These are phyloP conservation scores for Apostichopus leukothele DNA, from an alignment of 53 echinoderm and acorn worm genomes.

Conservation along the genomic window DNA sequence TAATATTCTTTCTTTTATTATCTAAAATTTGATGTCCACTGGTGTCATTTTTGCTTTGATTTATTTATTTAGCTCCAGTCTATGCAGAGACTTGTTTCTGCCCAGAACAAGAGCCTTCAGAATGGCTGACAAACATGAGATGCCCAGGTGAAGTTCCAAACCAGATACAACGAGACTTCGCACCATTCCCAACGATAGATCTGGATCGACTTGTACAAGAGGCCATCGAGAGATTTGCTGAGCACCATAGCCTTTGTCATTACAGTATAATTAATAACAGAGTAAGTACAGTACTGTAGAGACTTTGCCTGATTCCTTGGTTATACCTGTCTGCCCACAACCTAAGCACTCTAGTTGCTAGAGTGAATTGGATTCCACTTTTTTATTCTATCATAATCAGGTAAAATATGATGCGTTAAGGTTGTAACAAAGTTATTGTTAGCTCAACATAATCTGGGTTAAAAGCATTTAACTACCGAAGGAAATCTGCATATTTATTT, in stretches of 20 bases:
- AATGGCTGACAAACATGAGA: constrained; percentile 68
- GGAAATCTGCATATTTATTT: too few relatives aligned
- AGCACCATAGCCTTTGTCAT: constrained; percentile 88
- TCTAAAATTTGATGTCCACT: background rate
- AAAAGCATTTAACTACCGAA: too few relatives aligned
- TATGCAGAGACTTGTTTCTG: constrained; percentile 89
- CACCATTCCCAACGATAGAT: constrained; percentile 74
- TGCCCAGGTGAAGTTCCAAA: constrained; percentile 66
- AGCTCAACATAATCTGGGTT: too few relatives aligned
- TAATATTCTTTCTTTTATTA: too few relatives aligned
- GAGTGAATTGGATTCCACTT: too few relatives aligned
- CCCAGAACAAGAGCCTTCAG: constrained; percentile 61
- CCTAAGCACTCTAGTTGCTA: too few relatives aligned
- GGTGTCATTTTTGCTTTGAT: background rate
- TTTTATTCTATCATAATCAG: too few relatives aligned
- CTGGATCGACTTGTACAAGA: constrained; percentile 62
- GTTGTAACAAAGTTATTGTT: too few relatives aligned
- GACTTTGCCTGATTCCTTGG: too few relatives aligned
- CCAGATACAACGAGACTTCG: constrained; percentile 73
- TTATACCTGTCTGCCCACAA: too few relatives aligned
- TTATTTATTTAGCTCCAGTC: constrained; percentile 61
- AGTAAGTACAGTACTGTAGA: constrained; percentile 53
- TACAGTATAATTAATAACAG: constrained; percentile 86
- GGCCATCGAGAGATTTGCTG: constrained; percentile 67
- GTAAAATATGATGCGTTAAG: too few relatives aligned